Base-by-base conservation (phyloP, 2,797 vertebrate genomes). In the Craterocephalus amniculus region DNA sequence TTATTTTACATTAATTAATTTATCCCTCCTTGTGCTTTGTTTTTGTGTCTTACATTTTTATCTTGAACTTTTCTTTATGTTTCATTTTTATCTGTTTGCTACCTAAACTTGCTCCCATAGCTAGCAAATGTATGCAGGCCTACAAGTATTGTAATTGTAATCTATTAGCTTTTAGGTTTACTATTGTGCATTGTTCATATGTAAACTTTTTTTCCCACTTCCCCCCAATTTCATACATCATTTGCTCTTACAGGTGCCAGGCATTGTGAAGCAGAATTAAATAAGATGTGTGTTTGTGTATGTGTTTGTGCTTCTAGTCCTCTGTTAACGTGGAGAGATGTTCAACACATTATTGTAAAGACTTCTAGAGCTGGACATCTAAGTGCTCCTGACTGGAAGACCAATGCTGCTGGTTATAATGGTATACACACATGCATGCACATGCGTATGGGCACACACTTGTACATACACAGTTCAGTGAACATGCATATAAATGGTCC, bases 311-410 rank as follows among this genome's bases (percentile, higher is more conserved):
- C 34, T 22, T 0, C 34, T 84, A 99, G 97, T 93, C 87, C 96
- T 76, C 94, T 95, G 89, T 91, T 99, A 84, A 95, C 97, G 58
- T 99, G 98, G 98, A 95, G 97, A 88, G 98, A 99, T 60, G 95
- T 99, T 70, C 98, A 99, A 88, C 98, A 99, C 92, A 98, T 99
- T 84, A 98, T 99, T 83, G 98, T 99, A 59, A 97, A 96, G 90
- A 99, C 98, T 31, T 99, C 97, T 65, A 95, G 96, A 87, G 95
- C 97, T 9, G 97, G 97, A 89, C 97, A 99, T 91, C 95, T 99
- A 87, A 98, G 96, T 61, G 97, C 98, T 82, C 96, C 96, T 43
- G 97, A 99, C 94, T 99, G 98, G 98, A 99, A 99, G 94, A 98
- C 96, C 67, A 99, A 99, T 90, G 96, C 96, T 63, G 98, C 97